A percentile compares a stretch with the other conserved stretches of the same genome.
Conservation (phyloP, 2,113 vertebrate genomes). For the Saguinus imperator region DNA sequence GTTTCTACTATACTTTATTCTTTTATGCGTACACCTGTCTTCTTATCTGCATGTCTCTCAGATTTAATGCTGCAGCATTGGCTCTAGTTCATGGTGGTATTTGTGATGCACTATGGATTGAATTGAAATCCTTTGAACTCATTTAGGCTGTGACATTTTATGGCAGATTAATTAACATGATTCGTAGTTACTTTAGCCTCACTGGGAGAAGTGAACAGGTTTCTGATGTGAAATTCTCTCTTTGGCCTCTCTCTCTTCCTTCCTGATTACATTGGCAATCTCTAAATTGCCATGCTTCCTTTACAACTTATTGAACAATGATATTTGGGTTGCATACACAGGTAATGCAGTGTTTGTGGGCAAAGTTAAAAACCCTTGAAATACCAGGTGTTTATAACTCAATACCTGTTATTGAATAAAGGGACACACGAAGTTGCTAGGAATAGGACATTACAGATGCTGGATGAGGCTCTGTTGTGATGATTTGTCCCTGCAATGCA, state of each 20-base stretch:
- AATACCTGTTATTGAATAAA: neutral
- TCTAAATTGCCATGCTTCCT: conserved; percentile 35
- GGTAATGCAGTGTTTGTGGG: neutral
- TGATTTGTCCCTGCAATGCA: neutral
- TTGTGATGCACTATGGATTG: conserved; percentile 77
- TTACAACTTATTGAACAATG: conserved; percentile 54
- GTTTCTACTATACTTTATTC: conserved; percentile 81
- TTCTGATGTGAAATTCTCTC: conserved; percentile 71
- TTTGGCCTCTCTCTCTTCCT: conserved; percentile 58
- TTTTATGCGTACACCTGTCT: conserved; percentile 80
- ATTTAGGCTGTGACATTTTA: conserved; percentile 81
- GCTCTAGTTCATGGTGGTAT: conserved; percentile 70
- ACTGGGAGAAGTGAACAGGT: conserved; percentile 54
- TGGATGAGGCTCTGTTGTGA: neutral
- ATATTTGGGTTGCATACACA: conserved; percentile 58
- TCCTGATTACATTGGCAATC: conserved; percentile 66
- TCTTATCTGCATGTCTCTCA: conserved; percentile 77
- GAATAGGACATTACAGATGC: conserved; percentile 31
- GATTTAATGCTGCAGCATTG: conserved; percentile 77
- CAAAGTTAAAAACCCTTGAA: neutral
- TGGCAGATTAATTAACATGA: conserved; percentile 85
- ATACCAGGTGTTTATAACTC: neutral
- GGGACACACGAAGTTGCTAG: neutral
- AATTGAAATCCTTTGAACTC: conserved; percentile 82
- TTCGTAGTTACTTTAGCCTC: conserved; percentile 76